Percentiles rank a stretch among this genome's conserved stretches.
Evolutionary conservation across 2,113 vertebrate genomes (phyloP).

Genomic region (Myotis yumanensis): DNA sequence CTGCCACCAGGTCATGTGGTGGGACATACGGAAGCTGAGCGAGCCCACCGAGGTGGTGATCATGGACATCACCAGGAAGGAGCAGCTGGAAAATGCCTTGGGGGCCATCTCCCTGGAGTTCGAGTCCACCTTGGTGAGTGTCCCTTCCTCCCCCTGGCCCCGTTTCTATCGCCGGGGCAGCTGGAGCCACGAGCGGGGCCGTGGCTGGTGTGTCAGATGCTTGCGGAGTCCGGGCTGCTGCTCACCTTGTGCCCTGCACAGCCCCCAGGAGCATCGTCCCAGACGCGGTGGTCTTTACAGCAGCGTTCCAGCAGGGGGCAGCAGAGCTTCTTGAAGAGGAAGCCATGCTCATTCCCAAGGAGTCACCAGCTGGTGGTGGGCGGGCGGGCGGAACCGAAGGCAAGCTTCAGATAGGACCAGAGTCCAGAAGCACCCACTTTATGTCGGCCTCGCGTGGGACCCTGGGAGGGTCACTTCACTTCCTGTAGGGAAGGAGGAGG

Average conservation of each 20-base stretch:
- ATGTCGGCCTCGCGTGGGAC: not conserved
- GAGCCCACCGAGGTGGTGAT: conserved; percentile 91
- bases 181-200: not conserved
- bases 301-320: conserved; percentile 16
- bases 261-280: not conserved
- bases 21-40: conserved; percentile 92
- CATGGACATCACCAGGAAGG: conserved; percentile 89
- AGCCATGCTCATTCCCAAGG: accelerated
- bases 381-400: too few species aligned
- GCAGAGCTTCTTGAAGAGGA: not conserved
- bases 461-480: not conserved
- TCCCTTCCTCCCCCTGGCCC: too few species aligned
- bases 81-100: conserved; percentile 86
- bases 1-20: conserved; percentile 92
- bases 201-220: not conserved
- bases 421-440: not conserved
- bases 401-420: not conserved
- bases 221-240: accelerated
- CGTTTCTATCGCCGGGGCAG: accelerated
- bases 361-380: accelerated
- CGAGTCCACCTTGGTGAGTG: conserved; percentile 90
- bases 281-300: not conserved
- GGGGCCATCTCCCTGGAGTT: conserved; percentile 93
- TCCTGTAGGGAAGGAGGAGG: not conserved
- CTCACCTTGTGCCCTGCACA: accelerated